These are phyloP conservation scores for Diacarnus erythraeanus DNA, from an alignment of 37 sponge, comb jelly and placozoan species.

Conservation along the genomic window DNA sequence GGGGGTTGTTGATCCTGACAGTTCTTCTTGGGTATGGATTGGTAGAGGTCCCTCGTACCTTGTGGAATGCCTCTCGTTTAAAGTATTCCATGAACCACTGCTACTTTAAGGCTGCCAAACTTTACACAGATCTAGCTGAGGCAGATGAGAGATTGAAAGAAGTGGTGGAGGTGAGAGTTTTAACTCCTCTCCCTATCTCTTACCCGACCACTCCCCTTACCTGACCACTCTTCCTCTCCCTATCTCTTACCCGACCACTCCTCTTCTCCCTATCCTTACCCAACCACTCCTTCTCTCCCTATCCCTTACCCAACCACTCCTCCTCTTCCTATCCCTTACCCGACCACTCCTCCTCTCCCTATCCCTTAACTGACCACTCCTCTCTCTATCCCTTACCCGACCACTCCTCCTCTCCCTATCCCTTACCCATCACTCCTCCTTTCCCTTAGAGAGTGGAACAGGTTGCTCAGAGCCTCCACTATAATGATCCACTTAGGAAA, in stretches of 20 bases:
- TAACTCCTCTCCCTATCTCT: neutral
- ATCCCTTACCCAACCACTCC: neutral
- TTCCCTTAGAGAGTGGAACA: slow-evolving; percentile 45
- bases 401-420: neutral
- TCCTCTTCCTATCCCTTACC: neutral
- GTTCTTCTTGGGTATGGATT: slow-evolving; percentile 95
- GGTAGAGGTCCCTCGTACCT: slow-evolving; percentile 81
- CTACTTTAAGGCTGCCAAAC: slow-evolving; percentile 90
- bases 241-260: neutral
- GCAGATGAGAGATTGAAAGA: slow-evolving; percentile 73
- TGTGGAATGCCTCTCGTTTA: slow-evolving; percentile 68
- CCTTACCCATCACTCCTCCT: neutral
- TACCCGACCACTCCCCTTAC: neutral
- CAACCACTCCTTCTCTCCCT: neutral
- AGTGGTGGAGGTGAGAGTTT: slow-evolving; percentile 58
- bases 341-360: neutral
- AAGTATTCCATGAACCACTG: slow-evolving; percentile 61
- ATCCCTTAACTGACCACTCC: neutral
- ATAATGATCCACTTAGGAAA: slow-evolving; percentile 72
- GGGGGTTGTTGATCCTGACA: slow-evolving; percentile 93
- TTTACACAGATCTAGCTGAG: slow-evolving; percentile 85
- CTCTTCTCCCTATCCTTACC: neutral
- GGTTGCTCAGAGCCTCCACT: slow-evolving; percentile 49
- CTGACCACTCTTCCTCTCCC: neutral
- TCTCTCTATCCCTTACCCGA: neutral